Percentiles rank a stretch among this genome's conserved stretches.
These are phyloP conservation scores for Bostrychus sinensis DNA, from an alignment of 2,113 vertebrate species.

Conservation along the genomic window DNA sequence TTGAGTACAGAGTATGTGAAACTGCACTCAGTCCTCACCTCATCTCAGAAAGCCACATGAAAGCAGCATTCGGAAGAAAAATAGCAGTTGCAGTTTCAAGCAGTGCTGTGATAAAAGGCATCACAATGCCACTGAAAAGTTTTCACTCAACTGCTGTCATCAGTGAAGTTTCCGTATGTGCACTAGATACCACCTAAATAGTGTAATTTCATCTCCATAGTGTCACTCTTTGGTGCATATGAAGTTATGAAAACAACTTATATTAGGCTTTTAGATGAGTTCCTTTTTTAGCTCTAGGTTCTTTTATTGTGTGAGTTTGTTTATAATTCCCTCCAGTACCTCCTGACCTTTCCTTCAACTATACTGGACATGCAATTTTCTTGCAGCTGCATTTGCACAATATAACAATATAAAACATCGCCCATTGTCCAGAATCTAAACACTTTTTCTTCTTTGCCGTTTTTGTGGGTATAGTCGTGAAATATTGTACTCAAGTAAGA, in stretches of 20 bases:
- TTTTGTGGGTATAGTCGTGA: no score
- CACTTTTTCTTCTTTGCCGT: no score
- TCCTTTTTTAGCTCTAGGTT: no score
- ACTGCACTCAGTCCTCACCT: slow-evolving; percentile 36
- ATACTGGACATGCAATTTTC: neutral
- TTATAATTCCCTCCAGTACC: neutral
- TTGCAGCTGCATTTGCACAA: neutral
- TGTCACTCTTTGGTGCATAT: no score
- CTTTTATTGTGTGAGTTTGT: neutral
- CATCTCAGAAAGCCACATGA: slow-evolving; percentile 15
- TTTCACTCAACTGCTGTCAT: slow-evolving; percentile 22
- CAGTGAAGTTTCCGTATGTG: slow-evolving; percentile 6
- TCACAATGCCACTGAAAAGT: slow-evolving; percentile 14
- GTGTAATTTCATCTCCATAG: no score
- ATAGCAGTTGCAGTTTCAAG: slow-evolving; percentile 27
- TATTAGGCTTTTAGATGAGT: no score
- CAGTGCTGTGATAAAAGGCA: slow-evolving; percentile 19
- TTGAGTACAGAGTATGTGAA: slow-evolving; percentile 55
- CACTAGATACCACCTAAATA: no score
- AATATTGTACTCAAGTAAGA: no score
- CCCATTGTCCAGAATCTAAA: no score
- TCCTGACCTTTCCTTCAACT: neutral
- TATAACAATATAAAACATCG: no score
- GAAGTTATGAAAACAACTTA: no score
- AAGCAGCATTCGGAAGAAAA: slow-evolving; percentile 38